phyloP scores from a whole-genome alignment of 2,113 vertebrate genomes.

The Callithrix jacchus region DNA sequence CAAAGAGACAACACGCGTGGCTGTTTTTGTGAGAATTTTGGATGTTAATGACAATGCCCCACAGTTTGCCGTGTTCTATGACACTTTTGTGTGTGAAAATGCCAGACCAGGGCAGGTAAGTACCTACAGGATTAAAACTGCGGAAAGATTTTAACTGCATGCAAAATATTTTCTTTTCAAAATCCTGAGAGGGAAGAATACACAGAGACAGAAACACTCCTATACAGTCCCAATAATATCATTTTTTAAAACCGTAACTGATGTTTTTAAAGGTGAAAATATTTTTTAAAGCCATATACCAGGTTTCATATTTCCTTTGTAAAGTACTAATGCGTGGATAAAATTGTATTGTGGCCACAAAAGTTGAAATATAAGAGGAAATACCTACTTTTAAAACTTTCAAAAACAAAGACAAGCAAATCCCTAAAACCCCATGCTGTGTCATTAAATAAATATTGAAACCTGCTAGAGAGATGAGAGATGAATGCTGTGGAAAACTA shows the following conservation, averaged over 20 bases:
- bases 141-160: background rate
- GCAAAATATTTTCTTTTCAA: background rate
- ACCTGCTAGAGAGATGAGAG: background rate
- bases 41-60: conserved; percentile 97
- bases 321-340: background rate
- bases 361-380: background rate
- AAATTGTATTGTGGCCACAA: background rate
- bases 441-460: background rate
- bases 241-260: background rate
- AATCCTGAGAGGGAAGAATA: background rate
- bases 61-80: conserved; percentile 96
- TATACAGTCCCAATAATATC: background rate
- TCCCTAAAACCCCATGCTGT: background rate
- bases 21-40: conserved; percentile 94
- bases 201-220: background rate
- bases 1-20: conserved; percentile 91
- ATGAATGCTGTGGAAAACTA: background rate
- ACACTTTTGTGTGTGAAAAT: conserved; percentile 98
- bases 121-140: background rate
- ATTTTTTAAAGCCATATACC: background rate
- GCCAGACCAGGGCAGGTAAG: conserved; percentile 96
- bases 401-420: background rate
- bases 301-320: background rate
- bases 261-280: background rate
- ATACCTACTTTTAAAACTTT: background rate